A percentile compares a stretch with the other conserved stretches of the same genome.
phyloP scores from a whole-genome alignment of 2,888 invertebrate species.

The Heliconius charithonia region DNA sequence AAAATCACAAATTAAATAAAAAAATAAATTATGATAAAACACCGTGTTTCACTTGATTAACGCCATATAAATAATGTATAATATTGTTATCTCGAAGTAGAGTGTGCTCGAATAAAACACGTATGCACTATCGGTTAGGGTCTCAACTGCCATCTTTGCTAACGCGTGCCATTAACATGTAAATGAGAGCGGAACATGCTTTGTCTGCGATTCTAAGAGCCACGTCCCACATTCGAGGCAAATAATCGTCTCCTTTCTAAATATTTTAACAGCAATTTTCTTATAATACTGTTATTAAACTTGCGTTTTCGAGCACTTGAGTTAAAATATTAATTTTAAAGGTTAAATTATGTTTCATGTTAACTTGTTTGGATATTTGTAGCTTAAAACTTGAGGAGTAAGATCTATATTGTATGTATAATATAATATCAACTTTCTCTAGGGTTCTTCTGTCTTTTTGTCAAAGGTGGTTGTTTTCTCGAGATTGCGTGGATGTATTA shows the following conservation, averaged over 20 bases:
- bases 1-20: no score
- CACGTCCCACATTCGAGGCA: conserved; percentile 53
- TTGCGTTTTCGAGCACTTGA: conserved; percentile 27
- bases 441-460: no score
- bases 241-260: conserved; percentile 41
- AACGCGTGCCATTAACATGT: conserved; percentile 72
- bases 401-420: background rate
- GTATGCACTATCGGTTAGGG: conserved; percentile 63
- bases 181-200: conserved; percentile 66
- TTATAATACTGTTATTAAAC: conserved; percentile 31
- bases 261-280: conserved; percentile 38
- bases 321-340: conserved; percentile 27
- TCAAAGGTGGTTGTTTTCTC: no score
- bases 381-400: background rate
- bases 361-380: conserved; percentile 19
- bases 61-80: conserved; percentile 42
- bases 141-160: conserved; percentile 54
- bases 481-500: no score
- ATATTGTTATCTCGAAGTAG: conserved; percentile 42
- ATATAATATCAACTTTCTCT: no score
- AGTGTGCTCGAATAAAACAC: conserved; percentile 55
- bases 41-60: conserved; percentile 28
- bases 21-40: background rate
- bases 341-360: conserved; percentile 5
- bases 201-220: conserved; percentile 59